Conservation (phyloP, 2,797 vertebrate genomes). For the Gobionotothen gibberifrons region DNA sequence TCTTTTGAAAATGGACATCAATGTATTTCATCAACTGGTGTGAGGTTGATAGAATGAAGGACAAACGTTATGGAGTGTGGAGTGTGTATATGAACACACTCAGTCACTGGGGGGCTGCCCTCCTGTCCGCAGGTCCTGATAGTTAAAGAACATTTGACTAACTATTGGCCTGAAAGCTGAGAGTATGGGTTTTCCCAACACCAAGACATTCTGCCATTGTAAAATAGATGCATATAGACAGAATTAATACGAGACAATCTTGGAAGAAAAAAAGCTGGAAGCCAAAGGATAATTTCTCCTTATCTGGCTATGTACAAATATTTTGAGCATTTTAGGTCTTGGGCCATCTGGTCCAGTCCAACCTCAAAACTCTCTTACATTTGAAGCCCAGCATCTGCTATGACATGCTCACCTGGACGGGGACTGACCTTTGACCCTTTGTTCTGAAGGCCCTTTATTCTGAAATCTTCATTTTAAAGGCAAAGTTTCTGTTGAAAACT, state of each 20-base stretch:
- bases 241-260: not conserved
- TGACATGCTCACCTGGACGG: not conserved
- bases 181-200: no score
- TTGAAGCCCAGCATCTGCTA: not conserved
- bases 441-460: no score
- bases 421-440: not conserved
- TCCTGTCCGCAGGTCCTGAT: no score
- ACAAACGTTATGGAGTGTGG: not conserved
- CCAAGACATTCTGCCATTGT: not conserved
- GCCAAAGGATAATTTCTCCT: not conserved
- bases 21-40: not conserved
- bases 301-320: not conserved
- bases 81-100: not conserved
- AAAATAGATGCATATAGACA: not conserved
- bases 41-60: not conserved
- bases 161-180: no score
- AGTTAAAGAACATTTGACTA: no score
- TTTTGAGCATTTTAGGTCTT: slow-evolving; percentile 18
- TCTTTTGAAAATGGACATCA: not conserved
- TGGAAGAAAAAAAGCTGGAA: slow-evolving; percentile 5
- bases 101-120: no score
- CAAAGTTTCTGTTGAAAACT: no score
- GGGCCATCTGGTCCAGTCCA: not conserved
- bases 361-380: slow-evolving; percentile 12
- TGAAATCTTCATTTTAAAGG: no score